Base-by-base conservation (phyloP, 1,140 invertebrate species). In the Drosophila gunungcola region DNA sequence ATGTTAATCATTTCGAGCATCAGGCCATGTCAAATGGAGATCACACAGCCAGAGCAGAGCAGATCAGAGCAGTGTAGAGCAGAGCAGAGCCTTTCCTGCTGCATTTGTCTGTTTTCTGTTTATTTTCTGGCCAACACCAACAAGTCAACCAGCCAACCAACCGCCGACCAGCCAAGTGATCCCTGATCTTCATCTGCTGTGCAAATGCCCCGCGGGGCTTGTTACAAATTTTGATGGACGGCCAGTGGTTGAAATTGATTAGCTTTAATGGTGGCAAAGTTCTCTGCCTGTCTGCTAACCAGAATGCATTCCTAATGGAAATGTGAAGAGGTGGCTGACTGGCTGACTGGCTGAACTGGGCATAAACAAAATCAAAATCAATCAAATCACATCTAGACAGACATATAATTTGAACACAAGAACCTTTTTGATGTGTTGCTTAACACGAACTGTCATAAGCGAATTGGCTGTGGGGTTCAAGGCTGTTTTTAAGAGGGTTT, bases 161-260 rank as follows among this genome's bases (percentile, higher is more conserved):
- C n/a, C 48, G 10, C 13, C 16, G 46, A 46, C n/a, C 34, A 43
- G 36, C 34, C 42, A 49, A 21, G 51, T 41, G 29, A 41, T 41
- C 16, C 39, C 36, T 58, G 41, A 49, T 49, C 29, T 41, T 61
- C 70, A 53, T 62, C 51, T 38, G 13, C 49, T 53, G 61, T 75
- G 69, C 69, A 73, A 48, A 68, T 54, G 83, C 84, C 65, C 84
- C 75, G 62, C 84, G 73, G 83, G 69, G 83, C 80, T 83, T 88
- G 83, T 88, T 88, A 89, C 80, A 83, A 80, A 83, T 89, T 88
- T 89, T 88, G 84, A 88, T 83, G 76, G 83, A 89, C 83, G 64
- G 79, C 72, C 48, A 65, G 67, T 57, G 83, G 80, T 78, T 79
- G 75, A 74, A 88, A 88, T 88, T 88, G 83, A 88, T 88, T 89